Percentiles rank a stretch among this genome's conserved stretches.
Conservation (phyloP, 2,797 vertebrate genomes). For the Phoeniculus purpureus region DNA sequence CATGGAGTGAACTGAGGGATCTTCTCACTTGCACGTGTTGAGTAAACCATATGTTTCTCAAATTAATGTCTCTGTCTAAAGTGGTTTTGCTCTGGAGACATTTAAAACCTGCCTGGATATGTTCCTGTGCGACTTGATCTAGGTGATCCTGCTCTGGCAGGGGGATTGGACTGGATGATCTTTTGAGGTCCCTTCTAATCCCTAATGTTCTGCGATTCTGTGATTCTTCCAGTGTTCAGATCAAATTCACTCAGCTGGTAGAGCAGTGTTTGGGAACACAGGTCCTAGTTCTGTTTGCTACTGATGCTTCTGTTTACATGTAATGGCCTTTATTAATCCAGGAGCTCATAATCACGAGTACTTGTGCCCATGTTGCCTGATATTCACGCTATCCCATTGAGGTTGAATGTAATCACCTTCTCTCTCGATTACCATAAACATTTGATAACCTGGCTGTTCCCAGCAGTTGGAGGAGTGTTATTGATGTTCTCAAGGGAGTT, state of each 20-base stretch:
- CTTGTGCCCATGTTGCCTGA: conserved; percentile 12
- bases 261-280: conserved; percentile 11
- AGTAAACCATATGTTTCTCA: not conserved
- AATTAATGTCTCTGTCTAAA: not conserved
- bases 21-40: not conserved
- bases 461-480: not conserved
- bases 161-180: too few species aligned
- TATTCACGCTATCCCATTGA: not conserved
- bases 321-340: conserved; percentile 13
- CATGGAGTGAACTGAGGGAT: not conserved
- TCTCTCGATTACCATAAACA: conserved; percentile 28
- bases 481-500: not conserved
- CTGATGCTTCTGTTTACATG: conserved; percentile 8
- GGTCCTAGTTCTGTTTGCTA: not conserved
- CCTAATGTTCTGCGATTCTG: not conserved
- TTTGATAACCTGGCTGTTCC: not conserved
- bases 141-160: too few species aligned
- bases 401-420: conserved; percentile 1
- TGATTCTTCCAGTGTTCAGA: not conserved
- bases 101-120: too few species aligned
- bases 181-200: too few species aligned
- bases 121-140: too few species aligned
- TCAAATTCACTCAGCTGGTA: not conserved
- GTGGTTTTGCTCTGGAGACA: not conserved
- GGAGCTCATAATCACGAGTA: not conserved